Percentiles rank a stretch among this genome's conserved stretches.
phyloP scores from a whole-genome alignment of 2,888 invertebrate genomes.

The Lochmaea capreae region DNA sequence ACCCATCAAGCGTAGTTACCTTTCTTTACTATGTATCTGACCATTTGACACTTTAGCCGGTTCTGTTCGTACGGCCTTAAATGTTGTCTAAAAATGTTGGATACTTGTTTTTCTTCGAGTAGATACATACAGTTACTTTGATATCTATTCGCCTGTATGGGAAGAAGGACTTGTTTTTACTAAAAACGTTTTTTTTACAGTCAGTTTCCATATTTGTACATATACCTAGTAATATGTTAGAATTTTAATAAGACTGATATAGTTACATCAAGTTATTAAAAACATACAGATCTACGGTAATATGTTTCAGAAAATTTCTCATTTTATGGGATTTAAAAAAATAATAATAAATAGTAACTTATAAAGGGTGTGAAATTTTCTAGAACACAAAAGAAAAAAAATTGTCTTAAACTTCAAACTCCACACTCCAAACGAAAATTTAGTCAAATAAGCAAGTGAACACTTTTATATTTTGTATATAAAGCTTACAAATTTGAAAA shows the following conservation, averaged over 20 bases:
- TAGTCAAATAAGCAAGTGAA: too few relatives aligned
- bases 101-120: slow-evolving; percentile 4
- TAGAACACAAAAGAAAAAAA: too few relatives aligned
- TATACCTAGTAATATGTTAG: not conserved
- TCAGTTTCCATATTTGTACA: slow-evolving; percentile 16
- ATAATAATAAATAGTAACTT: too few relatives aligned
- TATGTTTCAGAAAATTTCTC: not conserved
- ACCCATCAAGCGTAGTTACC: too few relatives aligned
- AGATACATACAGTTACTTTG: slow-evolving; percentile 4
- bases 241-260: slow-evolving; percentile 1
- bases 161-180: slow-evolving; percentile 14
- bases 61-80: slow-evolving; percentile 5
- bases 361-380: too few relatives aligned
- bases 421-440: too few relatives aligned
- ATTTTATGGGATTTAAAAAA: not conserved
- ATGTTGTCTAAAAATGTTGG: slow-evolving; percentile 2
- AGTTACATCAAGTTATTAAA: not conserved
- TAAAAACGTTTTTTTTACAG: not conserved
- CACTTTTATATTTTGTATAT: too few relatives aligned
- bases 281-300: not conserved
- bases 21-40: not conserved
- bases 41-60: not conserved
- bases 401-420: too few relatives aligned
- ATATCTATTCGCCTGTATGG: slow-evolving; percentile 10
- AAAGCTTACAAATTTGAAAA: too few relatives aligned